Evolutionary conservation across 2,888 invertebrate genomes (phyloP), one percentile per base, ranked within the genome.

Genomic region (Dorcus parallelipipedus): DNA sequence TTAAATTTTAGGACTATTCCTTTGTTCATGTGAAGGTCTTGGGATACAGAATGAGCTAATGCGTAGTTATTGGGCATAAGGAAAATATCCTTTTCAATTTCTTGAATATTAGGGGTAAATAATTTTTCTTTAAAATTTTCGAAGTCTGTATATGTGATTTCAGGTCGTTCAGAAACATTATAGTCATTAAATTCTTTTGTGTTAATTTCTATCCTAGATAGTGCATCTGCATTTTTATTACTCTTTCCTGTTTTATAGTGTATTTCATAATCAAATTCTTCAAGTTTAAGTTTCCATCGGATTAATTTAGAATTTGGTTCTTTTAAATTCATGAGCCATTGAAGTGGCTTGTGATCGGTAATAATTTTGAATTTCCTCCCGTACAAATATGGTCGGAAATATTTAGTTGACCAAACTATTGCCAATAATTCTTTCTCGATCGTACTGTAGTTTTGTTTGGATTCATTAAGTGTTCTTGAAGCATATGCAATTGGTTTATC

Each of bases 381-480:
- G 9, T 14, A 48, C 5, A 48, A 20, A 26, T 48, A 48, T 23
- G 48, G 48, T 10, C 17, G 48, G 9, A 48, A 48, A 6, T 23
- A 23, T 48, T 48, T 48, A 5, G 26, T 33, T 33, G 26, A 5
- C 26, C 26, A 33, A 33, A 33, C 26, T 33, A 33, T 33, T 33
- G 5, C 26, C 7, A 33, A 33, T 33, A 33, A 33, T 33, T 6
- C 26, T 33, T 33, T 33, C 7, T 33, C 7, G 8, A 17, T 59
- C 2, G 56, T 58, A 9, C 38, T 33, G 23, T 59, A 59, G 3
- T 39, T 42, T n/a, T 9, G 50, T 33, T 59, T 52, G n/a, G 51
- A 33, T n/a, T 33, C 23, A n/a, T 59, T 59, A 9, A 59, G 33
- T 20, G 59, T 52, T 33, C 60, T 43, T n/a, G 50, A 50, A 3